phyloP scores from a whole-genome alignment of 2,113 vertebrate genomes.

The Microtus oregoni region DNA sequence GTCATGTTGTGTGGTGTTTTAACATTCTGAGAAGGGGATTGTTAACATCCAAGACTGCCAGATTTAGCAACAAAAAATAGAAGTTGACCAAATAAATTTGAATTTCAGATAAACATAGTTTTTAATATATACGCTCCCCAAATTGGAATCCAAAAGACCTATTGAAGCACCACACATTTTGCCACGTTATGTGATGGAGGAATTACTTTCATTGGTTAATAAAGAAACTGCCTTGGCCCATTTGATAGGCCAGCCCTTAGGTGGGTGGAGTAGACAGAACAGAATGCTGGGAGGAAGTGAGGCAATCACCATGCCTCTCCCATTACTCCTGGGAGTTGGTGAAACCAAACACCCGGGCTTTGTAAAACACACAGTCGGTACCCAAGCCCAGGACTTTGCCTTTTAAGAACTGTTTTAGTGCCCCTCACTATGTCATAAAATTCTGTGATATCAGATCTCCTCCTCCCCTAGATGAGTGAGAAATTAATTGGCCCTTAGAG shows the following conservation, averaged over 20 bases:
- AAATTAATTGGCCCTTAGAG: constrained; percentile 5
- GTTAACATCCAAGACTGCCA: not conserved
- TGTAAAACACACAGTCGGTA: not conserved
- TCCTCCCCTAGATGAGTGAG: not conserved
- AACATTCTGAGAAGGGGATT: not conserved
- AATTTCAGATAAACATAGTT: constrained; percentile 52
- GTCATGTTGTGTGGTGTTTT: not conserved
- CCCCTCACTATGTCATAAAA: not conserved
- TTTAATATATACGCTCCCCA: not conserved
- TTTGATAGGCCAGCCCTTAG: too few species aligned
- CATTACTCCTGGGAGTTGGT: not conserved
- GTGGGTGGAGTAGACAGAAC: too few species aligned
- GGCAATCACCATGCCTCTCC: too few species aligned
- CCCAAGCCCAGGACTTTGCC: not conserved
- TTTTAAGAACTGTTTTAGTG: not conserved
- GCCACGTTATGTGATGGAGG: not conserved
- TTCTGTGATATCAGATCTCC: not conserved
- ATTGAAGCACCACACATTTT: not conserved
- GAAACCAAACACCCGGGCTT: not conserved
- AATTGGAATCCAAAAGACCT: constrained; percentile 4
- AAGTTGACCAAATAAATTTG: not conserved
- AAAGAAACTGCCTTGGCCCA: too few species aligned
- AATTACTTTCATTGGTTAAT: too few species aligned
- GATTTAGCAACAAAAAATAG: not conserved
- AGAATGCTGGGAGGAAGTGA: too few species aligned